Evolutionary conservation across 2,113 vertebrate species (phyloP).

Genomic region (Charina bottae): DNA sequence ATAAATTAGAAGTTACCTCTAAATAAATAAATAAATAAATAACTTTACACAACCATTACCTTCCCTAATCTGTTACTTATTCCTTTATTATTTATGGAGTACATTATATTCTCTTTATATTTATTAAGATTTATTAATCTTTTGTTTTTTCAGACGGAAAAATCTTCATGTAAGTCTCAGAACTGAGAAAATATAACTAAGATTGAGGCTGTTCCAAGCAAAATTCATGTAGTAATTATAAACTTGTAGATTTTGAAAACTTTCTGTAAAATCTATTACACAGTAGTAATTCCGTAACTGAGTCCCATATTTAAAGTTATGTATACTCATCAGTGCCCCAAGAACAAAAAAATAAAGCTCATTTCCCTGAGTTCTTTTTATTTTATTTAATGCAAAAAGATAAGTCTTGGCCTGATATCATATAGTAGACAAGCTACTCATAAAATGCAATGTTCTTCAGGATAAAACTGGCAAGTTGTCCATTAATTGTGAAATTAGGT

Average conservation of each 20-base stretch:
- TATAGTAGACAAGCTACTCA: rapidly evolving
- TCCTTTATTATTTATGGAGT: background rate
- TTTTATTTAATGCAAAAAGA: background rate
- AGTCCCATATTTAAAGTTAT: background rate
- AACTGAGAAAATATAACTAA: background rate
- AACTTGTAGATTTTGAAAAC: background rate
- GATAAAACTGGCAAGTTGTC: background rate
- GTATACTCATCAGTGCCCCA: background rate
- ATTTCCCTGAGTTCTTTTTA: background rate
- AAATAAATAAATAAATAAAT: background rate
- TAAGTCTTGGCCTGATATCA: background rate
- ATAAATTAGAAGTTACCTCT: background rate
- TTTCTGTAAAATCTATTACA: background rate
- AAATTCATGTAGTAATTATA: background rate
- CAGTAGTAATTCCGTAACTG: background rate
- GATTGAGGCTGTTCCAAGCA: background rate
- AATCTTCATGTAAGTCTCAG: background rate
- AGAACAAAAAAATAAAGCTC: background rate
- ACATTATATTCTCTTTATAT: background rate
- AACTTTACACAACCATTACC: background rate
- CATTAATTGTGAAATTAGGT: background rate
- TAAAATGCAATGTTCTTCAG: background rate
- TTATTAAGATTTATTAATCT: background rate
- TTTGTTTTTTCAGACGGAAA: too few relatives aligned
- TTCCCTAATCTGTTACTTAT: background rate